Base-by-base conservation (phyloP, 2,888 invertebrate genomes). In the Drosophila conformis region DNA sequence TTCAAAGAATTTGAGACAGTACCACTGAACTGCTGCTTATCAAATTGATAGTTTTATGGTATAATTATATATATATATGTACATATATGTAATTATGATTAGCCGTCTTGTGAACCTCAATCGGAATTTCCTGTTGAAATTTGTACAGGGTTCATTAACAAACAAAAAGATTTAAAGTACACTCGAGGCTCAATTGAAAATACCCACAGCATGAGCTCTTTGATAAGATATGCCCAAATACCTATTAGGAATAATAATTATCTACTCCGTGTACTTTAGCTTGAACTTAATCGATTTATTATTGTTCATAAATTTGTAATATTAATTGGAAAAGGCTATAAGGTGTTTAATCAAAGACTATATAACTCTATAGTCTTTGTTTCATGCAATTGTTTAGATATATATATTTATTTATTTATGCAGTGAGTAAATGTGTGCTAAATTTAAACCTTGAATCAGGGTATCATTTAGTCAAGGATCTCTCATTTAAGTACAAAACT, bases 211-310 rank as follows among this genome's bases (percentile, higher is more conserved):
- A 62, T 61, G 53, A 49, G 53, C n/a, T 25, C 2, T 59, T 35
- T 65, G 80, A 81, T 81, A 56, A 81, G 82, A 81, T 76, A 78
- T 49, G 29, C 25, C 2, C 0, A 36, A 59, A 51, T 57, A 25
- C 38, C 70, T 53, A 68, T 63, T 58, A 51, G 25, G 40, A 63
- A 46, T 51, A 48, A 38, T 53, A 65, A 53, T 63, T 63, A 61
- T 36, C 48, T 40, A 42, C 13, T 21, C 58, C 52, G 64, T 71
- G 66, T 66, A 63, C 58, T 49, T 69, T 59, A 59, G n/a, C 10
- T 51, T 58, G 36, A 65, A 69, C 40, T 35, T 8, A 54, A 66
- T 56, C 48, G 53, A 35, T 48, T 69, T 54, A 58, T 60, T 36
- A 40, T 27, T 58, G 65, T 48, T 56, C 48, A 36, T 8, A 25